Evolutionary conservation across 2,888 invertebrate species (phyloP).

Genomic region (Busseola fusca): DNA sequence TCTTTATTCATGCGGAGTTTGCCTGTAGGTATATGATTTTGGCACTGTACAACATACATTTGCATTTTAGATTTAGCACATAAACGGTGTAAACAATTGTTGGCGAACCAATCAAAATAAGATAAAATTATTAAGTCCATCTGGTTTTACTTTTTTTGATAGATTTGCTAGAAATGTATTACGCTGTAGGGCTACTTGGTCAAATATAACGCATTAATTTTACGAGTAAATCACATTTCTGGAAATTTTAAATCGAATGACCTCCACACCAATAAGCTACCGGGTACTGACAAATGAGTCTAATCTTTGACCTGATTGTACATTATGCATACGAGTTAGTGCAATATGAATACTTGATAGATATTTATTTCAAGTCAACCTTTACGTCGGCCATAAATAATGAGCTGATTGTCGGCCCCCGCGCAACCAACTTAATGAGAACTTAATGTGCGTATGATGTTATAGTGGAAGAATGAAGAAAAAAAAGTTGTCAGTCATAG

Average conservation of each 20-base stretch:
- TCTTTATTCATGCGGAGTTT: too few relatives aligned
- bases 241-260: not conserved
- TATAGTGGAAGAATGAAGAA: not conserved
- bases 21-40: too few relatives aligned
- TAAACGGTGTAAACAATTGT: too few relatives aligned
- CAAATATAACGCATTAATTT: not conserved
- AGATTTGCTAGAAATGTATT: not conserved
- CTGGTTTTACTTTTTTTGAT: not conserved
- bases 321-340: conserved; percentile 14
- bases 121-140: not conserved
- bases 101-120: too few relatives aligned
- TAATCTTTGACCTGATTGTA: conserved; percentile 18
- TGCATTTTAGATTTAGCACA: too few relatives aligned
- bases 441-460: conserved; percentile 31
- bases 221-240: not conserved
- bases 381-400: conserved; percentile 54
- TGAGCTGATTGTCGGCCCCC: conserved; percentile 36
- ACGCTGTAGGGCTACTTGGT: not conserved
- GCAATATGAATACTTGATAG: conserved; percentile 17
- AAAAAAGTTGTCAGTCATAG: conserved; percentile 5
- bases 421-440: conserved; percentile 37
- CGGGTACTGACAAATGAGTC: conserved; percentile 10
- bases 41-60: too few relatives aligned
- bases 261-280: not conserved
- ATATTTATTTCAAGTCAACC: conserved; percentile 51